Conservation (phyloP, 2,888 invertebrate genomes). For the Drosophila flavopinicola region DNA sequence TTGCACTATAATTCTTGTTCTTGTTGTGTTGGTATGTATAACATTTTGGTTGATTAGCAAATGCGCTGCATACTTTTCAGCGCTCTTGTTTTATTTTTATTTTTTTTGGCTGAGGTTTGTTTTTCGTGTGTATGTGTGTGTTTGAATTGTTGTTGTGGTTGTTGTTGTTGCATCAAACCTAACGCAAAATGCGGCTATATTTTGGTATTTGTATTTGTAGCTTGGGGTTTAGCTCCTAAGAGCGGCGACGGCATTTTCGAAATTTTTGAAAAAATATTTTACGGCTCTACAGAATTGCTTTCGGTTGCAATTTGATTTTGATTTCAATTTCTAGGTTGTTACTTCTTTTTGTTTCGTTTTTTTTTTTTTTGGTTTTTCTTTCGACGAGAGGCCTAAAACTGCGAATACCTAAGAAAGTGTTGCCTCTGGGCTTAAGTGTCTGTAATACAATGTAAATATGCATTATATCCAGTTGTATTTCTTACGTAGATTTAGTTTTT, state of each 20-base stretch:
- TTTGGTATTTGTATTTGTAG: slow-evolving; percentile 8
- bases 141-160: slow-evolving; percentile 31
- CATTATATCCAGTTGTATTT: slow-evolving; percentile 71
- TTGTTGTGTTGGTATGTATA: slow-evolving; percentile 29
- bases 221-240: slow-evolving; percentile 23
- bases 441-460: slow-evolving; percentile 21
- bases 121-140: slow-evolving; percentile 22
- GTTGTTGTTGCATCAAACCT: slow-evolving; percentile 34
- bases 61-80: slow-evolving; percentile 39
- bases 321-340: background rate
- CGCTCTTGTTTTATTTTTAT: slow-evolving; percentile 12
- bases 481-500: slow-evolving; percentile 74
- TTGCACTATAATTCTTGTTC: slow-evolving; percentile 67
- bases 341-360: too few relatives aligned
- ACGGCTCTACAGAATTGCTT: slow-evolving; percentile 54
- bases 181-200: slow-evolving; percentile 43
- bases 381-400: slow-evolving; percentile 52
- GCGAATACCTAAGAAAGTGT: slow-evolving; percentile 26
- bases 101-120: slow-evolving; percentile 27
- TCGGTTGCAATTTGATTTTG: slow-evolving; percentile 84
- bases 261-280: slow-evolving; percentile 67
- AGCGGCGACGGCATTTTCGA: slow-evolving; percentile 45
- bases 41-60: slow-evolving; percentile 24
- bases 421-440: slow-evolving; percentile 37
- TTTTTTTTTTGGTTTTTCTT: slow-evolving; percentile 17